Percentiles rank a stretch among this genome's conserved stretches.
phyloP scores from a whole-genome alignment of 2,113 vertebrate genomes.

The Dermatemys mawii region DNA sequence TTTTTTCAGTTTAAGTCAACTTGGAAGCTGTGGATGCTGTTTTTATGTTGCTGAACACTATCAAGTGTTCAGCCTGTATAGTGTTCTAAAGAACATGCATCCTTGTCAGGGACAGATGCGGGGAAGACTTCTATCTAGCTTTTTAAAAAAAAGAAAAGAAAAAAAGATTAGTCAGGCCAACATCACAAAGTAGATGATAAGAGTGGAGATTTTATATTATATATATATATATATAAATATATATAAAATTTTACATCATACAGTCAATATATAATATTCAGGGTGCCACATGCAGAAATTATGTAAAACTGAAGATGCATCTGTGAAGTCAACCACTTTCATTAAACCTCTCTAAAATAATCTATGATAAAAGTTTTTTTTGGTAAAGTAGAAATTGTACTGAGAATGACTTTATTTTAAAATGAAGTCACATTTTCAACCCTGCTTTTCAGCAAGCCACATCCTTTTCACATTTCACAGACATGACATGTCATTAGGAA shows the following conservation, averaged over 20 bases:
- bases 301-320: neutral
- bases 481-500: conserved; percentile 47
- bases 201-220: too few relatives aligned
- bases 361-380: neutral
- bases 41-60: neutral
- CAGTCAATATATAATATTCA: neutral
- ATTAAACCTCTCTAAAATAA: neutral
- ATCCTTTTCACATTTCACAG: conserved; percentile 35
- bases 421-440: neutral
- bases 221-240: too few relatives aligned
- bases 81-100: neutral
- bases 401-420: neutral
- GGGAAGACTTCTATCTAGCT: neutral
- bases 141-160: neutral
- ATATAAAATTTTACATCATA: neutral
- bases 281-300: neutral
- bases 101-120: neutral
- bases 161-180: neutral
- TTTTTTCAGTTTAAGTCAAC: neutral
- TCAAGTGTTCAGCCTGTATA: neutral
- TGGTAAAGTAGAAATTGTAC: neutral
- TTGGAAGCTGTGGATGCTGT: neutral
- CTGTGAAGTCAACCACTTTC: neutral
- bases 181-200: neutral
- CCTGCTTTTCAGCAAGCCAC: neutral